Evolutionary conservation across 1,140 invertebrate species (phyloP).

Genomic region (Drosophila ohnishii): DNA sequence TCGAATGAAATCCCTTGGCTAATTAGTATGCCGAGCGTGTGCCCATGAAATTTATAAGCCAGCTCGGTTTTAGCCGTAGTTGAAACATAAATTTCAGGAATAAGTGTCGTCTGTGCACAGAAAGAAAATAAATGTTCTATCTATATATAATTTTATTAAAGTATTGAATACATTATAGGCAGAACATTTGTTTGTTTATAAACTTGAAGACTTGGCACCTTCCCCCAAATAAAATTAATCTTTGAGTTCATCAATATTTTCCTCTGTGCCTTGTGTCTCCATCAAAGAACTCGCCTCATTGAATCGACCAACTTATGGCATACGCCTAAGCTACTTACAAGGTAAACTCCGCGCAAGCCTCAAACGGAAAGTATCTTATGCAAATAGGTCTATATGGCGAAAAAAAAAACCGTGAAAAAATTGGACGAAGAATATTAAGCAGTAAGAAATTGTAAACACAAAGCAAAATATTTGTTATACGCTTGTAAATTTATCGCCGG

Average conservation of each 20-base stretch:
- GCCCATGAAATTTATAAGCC: conserved; percentile 43
- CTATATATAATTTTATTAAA: not conserved
- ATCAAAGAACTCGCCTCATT: conserved; percentile 49
- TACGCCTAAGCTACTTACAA: conserved; percentile 67
- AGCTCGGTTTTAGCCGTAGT: conserved; percentile 10
- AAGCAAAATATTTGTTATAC: conserved; percentile 81
- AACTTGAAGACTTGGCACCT: not conserved
- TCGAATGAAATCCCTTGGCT: conserved; percentile 28
- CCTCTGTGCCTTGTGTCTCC: conserved; percentile 7
- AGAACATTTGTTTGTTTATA: too few species aligned
- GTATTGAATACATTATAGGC: not conserved
- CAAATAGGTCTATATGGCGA: conserved; percentile 60
- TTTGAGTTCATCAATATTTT: conserved; percentile 1
- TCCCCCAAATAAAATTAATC: not conserved
- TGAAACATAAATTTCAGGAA: conserved; percentile 55
- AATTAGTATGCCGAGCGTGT: conserved; percentile 70
- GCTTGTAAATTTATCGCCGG: conserved; percentile 75
- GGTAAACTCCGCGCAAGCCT: conserved; percentile 40
- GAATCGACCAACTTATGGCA: conserved; percentile 52
- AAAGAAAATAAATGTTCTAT: not conserved
- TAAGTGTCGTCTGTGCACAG: conserved; percentile 25
- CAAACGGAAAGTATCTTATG: conserved; percentile 65
- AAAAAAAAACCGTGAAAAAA: conserved; percentile 17
- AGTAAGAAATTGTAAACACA: conserved; percentile 65
- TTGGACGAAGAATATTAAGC: conserved; percentile 18